Evolutionary conservation across 2,888 invertebrate species (phyloP).

Genomic region (Monopis laevigella): DNA sequence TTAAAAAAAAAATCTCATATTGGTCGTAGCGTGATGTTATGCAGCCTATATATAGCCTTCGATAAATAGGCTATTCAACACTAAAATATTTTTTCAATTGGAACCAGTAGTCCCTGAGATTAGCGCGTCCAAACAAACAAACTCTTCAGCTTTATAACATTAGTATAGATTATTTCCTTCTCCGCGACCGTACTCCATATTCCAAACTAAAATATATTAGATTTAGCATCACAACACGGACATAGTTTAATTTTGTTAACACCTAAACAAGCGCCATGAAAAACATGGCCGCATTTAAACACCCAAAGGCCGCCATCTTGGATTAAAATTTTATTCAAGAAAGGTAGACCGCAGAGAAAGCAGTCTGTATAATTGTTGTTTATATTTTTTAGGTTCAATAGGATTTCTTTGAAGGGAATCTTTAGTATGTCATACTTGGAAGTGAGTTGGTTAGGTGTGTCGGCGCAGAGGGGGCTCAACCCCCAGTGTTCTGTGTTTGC

Average conservation of each 20-base stretch:
- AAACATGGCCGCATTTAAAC: conserved; percentile 71
- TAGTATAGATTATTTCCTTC: no score
- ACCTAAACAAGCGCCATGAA: conserved; percentile 69
- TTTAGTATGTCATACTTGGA: conserved; percentile 6
- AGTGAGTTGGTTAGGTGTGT: neutral
- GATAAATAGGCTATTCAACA: no score
- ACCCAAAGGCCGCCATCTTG: conserved; percentile 70
- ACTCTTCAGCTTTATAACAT: no score
- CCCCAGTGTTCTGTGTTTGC: conserved; percentile 64
- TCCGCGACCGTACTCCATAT: no score
- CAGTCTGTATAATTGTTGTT: conserved; percentile 44
- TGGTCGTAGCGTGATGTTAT: no score
- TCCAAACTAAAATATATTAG: no score
- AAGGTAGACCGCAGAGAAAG: conserved; percentile 65
- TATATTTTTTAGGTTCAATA: conserved; percentile 29
- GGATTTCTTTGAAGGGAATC: conserved; percentile 26
- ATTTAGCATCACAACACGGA: conserved; percentile 50
- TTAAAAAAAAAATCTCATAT: no score
- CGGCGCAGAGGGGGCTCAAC: conserved; percentile 26
- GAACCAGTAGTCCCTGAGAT: no score
- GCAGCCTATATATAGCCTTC: no score
- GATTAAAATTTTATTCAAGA: conserved; percentile 66
- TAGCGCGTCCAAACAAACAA: no score
- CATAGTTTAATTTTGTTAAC: conserved; percentile 62
- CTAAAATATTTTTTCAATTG: no score